Base-by-base conservation (phyloP, 2,113 vertebrate genomes). In the Suncus etruscus region DNA sequence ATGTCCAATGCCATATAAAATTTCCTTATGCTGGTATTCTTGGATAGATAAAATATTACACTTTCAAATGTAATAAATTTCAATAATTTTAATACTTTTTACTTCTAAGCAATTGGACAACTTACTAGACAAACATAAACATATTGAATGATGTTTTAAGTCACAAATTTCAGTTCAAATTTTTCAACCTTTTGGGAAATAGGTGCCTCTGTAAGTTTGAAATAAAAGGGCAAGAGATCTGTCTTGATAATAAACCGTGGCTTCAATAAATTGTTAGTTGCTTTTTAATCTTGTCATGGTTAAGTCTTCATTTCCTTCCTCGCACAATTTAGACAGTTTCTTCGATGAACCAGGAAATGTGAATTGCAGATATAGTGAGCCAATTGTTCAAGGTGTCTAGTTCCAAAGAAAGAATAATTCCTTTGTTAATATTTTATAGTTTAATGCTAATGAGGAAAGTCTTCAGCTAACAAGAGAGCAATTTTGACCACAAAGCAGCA, bases 341-440 rank as follows among this genome's bases (percentile, higher is more conserved):
- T 90, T 90, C 90, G 82, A 65, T 89, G 65, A 86, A 83, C 47
- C 32, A 70, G 50, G 58, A 58, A 81, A 66, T 48, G 65, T 84
- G 88, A 83, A 94, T 84, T 81, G 61, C 66, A 88, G 94, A 93
- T 86, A 82, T 79, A 94, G 20, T 61, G 90, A 92, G 73, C 68
- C 79, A 65, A 84, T 78, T 92, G 68, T 82, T 90, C 88, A 92
- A 93, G 77, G 86, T 96, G 79, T 90, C 92, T 93, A 58, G 8
- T 93, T 95, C 69, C 80, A 81, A 82, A 91, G 93, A 89, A 90
- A 91, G 89, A 97, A 80, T 93, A 91, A 94, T 90, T 86, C 65
- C 58, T 95, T 70, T 72, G 94, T 86, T 95, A 95, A 95, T 93
- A 94, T 93, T 94, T 94, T 93, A 95, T 91, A 92, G 91, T 78